A percentile compares a stretch with the other conserved stretches of the same genome.
These are phyloP conservation scores for Perca fluviatilis DNA, from an alignment of 2,113 vertebrate genomes.

Conservation along the genomic window DNA sequence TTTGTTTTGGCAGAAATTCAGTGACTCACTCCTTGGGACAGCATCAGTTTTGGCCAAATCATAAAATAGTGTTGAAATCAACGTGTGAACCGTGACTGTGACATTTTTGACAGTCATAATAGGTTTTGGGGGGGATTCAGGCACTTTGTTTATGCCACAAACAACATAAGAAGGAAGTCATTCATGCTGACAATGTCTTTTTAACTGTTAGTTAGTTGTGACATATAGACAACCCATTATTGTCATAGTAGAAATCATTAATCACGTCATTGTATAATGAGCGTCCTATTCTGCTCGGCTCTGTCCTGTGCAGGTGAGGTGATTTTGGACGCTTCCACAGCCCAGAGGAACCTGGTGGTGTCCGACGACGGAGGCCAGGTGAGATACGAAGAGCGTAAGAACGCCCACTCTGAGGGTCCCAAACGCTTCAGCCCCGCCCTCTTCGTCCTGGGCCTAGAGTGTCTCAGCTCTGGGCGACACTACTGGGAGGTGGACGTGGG, in stretches of 20 bases:
- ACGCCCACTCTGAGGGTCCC: conserved; percentile 62
- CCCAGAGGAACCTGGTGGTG: conserved; percentile 81
- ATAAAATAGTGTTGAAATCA: too few species aligned
- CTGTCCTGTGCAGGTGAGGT: conserved; percentile 78
- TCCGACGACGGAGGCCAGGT: conserved; percentile 83
- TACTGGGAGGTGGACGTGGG: conserved; percentile 86
- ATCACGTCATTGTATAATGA: not conserved
- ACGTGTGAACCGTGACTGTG: too few species aligned
- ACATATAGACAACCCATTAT: not conserved
- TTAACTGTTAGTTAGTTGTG: too few species aligned
- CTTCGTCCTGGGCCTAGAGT: conserved; percentile 80
- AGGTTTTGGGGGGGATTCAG: not conserved
- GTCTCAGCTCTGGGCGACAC: conserved; percentile 76
- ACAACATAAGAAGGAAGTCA: not conserved
- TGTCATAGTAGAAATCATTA: not conserved
- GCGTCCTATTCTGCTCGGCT: not conserved
- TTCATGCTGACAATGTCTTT: not conserved
- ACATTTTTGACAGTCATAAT: not conserved
- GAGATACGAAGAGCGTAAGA: conserved; percentile 78
- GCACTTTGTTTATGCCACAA: not conserved
- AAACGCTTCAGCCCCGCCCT: conserved; percentile 83
- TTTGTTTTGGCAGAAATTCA: too few species aligned
- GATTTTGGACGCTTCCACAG: conserved; percentile 80
- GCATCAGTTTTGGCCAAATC: too few species aligned
- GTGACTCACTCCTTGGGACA: too few species aligned